These are phyloP conservation scores for Solenopsis fugax DNA, from an alignment of 1,140 invertebrate genomes.

Conservation along the genomic window DNA sequence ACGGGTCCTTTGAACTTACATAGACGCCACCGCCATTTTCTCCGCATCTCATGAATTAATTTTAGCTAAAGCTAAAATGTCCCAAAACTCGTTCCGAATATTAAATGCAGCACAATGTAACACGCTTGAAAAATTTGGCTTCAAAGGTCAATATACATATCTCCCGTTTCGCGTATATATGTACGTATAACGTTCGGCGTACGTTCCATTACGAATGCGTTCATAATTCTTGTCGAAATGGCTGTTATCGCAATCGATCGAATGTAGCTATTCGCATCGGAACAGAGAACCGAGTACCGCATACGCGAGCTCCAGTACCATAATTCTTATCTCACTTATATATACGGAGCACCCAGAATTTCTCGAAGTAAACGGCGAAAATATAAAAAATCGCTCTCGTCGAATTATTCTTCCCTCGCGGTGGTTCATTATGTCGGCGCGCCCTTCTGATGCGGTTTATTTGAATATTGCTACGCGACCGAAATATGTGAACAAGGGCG, in stretches of 20 bases:
- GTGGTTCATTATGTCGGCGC: slow-evolving; percentile 43
- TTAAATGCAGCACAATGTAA: not conserved
- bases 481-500: slow-evolving; percentile 63
- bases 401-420: slow-evolving; percentile 40
- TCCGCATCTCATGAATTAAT: slow-evolving; percentile 32
- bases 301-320: not conserved
- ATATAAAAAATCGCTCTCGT: not conserved
- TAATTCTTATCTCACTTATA: slow-evolving; percentile 37
- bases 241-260: slow-evolving; percentile 44
- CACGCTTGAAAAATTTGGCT: not conserved
- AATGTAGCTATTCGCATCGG: not conserved
- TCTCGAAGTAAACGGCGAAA: slow-evolving; percentile 19
- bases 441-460: slow-evolving; percentile 70
- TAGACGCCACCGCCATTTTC: not conserved
- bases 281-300: not conserved
- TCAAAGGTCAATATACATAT: not conserved
- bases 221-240: slow-evolving; percentile 23
- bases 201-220: not conserved
- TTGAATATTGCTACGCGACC: slow-evolving; percentile 77
- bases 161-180: not conserved
- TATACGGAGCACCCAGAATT: slow-evolving; percentile 48
- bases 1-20: slow-evolving; percentile 4
- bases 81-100: slow-evolving; percentile 6
- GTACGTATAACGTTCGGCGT: not conserved
- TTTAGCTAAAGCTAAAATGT: not conserved